Conservation (phyloP, 64 coral and sea anemone species). For the Montipora cactus region DNA sequence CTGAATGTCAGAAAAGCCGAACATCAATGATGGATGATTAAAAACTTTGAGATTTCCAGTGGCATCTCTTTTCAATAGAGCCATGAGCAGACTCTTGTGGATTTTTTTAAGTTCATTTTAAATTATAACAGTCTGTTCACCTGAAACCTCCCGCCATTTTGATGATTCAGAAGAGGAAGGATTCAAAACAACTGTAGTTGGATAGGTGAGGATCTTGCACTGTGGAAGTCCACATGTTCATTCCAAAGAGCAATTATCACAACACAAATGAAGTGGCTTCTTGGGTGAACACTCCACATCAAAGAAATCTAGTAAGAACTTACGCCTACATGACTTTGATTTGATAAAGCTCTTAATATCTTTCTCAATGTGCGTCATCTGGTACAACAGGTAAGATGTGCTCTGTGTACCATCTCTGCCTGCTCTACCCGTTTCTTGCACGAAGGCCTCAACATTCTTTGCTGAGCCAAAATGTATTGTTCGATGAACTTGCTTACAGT, state of each 20-base stretch:
- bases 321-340: conserved; percentile 43
- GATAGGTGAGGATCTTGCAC: not conserved
- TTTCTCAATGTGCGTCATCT: conserved; percentile 44
- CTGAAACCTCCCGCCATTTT: not conserved
- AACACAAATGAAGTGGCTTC: conserved; percentile 59
- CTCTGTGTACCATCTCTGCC: conserved; percentile 63
- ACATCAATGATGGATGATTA: conserved; percentile 29
- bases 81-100: no score
- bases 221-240: conserved; percentile 72
- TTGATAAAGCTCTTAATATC: conserved; percentile 51
- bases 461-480: conserved; percentile 63
- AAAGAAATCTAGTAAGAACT: conserved; percentile 59
- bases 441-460: conserved; percentile 70
- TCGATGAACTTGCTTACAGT: conserved; percentile 54
- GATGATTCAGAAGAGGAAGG: not conserved
- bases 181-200: not conserved
- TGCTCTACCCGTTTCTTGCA: conserved; percentile 75
- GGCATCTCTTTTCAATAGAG: no score
- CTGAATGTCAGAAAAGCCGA: conserved; percentile 68
- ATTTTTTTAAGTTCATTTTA: no score
- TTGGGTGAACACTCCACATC: conserved; percentile 3
- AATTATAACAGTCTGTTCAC: not conserved
- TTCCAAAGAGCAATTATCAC: conserved; percentile 73
- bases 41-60: no score
- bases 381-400: conserved; percentile 46